Evolutionary conservation across 2,888 invertebrate species (phyloP).

Genomic region (Oegoconia quadripuncta): DNA sequence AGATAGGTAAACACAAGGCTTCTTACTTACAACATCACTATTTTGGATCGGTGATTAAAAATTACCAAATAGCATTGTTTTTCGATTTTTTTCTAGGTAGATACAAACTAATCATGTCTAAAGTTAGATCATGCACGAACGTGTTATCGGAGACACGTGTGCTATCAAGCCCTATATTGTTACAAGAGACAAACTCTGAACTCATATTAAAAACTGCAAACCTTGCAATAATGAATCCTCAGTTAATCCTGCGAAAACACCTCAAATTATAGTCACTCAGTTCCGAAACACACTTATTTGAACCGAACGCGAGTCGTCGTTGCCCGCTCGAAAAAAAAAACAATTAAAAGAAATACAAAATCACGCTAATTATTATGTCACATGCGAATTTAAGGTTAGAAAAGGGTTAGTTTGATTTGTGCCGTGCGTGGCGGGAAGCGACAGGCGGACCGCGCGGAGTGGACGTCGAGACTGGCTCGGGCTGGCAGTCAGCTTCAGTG

Average conservation of each 20-base stretch:
- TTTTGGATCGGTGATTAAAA: too few species aligned
- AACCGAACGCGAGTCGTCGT: constrained; percentile 48
- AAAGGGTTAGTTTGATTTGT: constrained; percentile 4
- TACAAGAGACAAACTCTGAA: constrained; percentile 14
- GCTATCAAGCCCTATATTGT: background rate
- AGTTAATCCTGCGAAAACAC: constrained; percentile 40
- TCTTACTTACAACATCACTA: too few species aligned
- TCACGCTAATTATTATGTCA: constrained; percentile 26
- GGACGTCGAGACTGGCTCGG: constrained; percentile 78
- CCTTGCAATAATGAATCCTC: constrained; percentile 54
- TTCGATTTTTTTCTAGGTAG: too few species aligned
- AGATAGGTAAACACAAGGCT: too few species aligned
- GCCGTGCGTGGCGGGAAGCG: constrained; percentile 62
- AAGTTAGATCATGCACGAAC: too few species aligned
- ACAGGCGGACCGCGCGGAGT: constrained; percentile 79
- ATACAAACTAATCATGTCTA: too few species aligned
- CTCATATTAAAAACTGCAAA: constrained; percentile 7
- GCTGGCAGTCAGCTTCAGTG: constrained; percentile 71
- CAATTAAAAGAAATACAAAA: constrained; percentile 29
- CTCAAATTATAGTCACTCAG: constrained; percentile 45
- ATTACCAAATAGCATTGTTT: too few species aligned
- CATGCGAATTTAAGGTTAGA: constrained; percentile 28
- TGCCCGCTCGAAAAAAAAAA: constrained; percentile 42
- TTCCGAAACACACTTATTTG: constrained; percentile 52
- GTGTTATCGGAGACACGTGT: too few species aligned